phyloP scores from a whole-genome alignment of 1,140 invertebrate species.

The Paraescarpia echinospica region DNA sequence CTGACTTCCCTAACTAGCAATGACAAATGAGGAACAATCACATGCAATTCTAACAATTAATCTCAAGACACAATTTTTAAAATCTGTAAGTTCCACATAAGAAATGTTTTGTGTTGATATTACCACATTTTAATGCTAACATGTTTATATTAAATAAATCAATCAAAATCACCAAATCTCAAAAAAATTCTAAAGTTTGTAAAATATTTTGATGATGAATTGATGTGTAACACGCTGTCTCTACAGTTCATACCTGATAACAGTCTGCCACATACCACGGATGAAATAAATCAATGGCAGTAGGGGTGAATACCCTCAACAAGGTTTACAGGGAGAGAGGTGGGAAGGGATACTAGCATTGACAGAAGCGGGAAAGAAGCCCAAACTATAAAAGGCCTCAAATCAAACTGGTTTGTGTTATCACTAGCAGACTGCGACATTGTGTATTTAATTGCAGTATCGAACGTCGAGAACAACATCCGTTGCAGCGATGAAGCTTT shows the following conservation, averaged over 20 bases:
- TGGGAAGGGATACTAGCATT: neutral
- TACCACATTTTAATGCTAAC: too few relatives aligned
- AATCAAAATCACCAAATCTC: too few relatives aligned
- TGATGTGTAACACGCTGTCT: neutral
- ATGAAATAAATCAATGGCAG: too few relatives aligned
- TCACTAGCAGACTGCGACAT: neutral
- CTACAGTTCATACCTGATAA: neutral
- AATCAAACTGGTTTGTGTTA: neutral
- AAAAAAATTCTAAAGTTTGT: neutral
- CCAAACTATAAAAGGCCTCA: neutral
- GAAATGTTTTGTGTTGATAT: too few relatives aligned
- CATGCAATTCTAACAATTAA: neutral
- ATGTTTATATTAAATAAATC: too few relatives aligned
- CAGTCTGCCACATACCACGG: neutral
- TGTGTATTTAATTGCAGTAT: conserved; percentile 1
- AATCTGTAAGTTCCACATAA: too few relatives aligned
- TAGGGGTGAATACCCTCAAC: neutral
- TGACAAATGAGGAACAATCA: neutral
- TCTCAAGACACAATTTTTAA: too few relatives aligned
- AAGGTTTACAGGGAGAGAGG: neutral
- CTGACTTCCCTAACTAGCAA: too few relatives aligned
- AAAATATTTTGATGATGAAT: neutral
- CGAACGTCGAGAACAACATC: neutral
- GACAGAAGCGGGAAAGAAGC: neutral
- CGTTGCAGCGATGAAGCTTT: neutral